Percentiles rank a stretch among this genome's conserved stretches.
Evolutionary conservation across 2,113 vertebrate genomes (phyloP).

Genomic region (Epinephelus lanceolatus): DNA sequence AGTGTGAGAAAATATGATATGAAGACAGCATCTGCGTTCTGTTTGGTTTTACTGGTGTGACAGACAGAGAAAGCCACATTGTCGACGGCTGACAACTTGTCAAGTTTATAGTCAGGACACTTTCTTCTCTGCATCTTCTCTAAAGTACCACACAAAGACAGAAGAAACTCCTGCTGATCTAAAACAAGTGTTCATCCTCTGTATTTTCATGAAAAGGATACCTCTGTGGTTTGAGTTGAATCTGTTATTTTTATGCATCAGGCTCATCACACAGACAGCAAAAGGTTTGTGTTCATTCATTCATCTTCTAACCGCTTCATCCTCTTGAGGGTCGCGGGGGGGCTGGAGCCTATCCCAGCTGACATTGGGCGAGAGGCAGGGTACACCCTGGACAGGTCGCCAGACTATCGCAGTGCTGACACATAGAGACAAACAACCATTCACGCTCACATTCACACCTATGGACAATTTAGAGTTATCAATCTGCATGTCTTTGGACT

Average conservation of each 20-base stretch:
- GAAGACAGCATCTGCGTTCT: slow-evolving; percentile 4
- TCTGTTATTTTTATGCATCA: slow-evolving; percentile 18
- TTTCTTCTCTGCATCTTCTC: slow-evolving; percentile 17
- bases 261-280: not conserved
- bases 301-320: too few relatives aligned
- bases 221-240: slow-evolving; percentile 15
- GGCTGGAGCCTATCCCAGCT: too few relatives aligned
- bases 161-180: slow-evolving; percentile 24
- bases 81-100: slow-evolving; percentile 47
- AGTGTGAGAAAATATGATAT: not conserved
- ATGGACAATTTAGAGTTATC: too few relatives aligned
- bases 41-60: slow-evolving; percentile 37
- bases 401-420: too few relatives aligned
- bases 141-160: slow-evolving; percentile 20
- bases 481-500: too few relatives aligned
- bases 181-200: slow-evolving; percentile 19
- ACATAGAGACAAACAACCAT: too few relatives aligned
- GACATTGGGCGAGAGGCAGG: too few relatives aligned
- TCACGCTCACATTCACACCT: too few relatives aligned
- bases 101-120: slow-evolving; percentile 40
- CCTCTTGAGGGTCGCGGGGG: too few relatives aligned
- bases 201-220: slow-evolving; percentile 26
- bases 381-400: too few relatives aligned
- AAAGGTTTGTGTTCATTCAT: not conserved
- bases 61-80: slow-evolving; percentile 38